Conservation (phyloP, 2,113 vertebrate genomes). For the Saccopteryx bilineata region DNA sequence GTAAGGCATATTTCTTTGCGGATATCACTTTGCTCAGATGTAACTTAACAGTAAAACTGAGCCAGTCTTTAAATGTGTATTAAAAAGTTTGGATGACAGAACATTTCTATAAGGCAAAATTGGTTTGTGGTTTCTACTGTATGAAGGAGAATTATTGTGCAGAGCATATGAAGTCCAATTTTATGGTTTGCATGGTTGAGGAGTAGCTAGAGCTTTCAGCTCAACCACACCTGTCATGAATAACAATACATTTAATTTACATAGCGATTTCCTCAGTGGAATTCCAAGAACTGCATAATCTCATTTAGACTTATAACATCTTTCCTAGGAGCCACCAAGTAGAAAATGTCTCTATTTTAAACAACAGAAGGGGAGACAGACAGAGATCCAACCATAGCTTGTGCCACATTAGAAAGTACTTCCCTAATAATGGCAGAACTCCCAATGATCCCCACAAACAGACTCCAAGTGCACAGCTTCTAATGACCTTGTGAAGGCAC, state of each 20-base stretch:
- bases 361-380: background rate
- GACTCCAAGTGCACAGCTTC: background rate
- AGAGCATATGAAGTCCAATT: conserved; percentile 61
- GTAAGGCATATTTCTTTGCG: background rate
- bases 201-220: conserved; percentile 66
- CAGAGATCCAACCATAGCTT: background rate
- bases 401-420: conserved; percentile 11
- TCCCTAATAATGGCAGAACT: background rate
- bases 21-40: conserved; percentile 47
- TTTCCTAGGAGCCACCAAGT: conserved; percentile 38
- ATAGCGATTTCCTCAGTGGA: conserved; percentile 74
- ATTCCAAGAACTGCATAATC: conserved; percentile 71
- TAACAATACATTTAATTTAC: conserved; percentile 74
- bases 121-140: conserved; percentile 60
- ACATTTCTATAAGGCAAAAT: conserved; percentile 67
- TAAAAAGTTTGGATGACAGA: conserved; percentile 51
- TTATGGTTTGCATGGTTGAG: conserved; percentile 59
- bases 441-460: background rate
- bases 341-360: conserved; percentile 67
- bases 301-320: conserved; percentile 55
- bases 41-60: conserved; percentile 32
- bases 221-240: conserved; percentile 71
- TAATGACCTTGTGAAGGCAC: background rate
- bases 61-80: conserved; percentile 41
- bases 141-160: conserved; percentile 62